phyloP scores from a whole-genome alignment of 2,888 invertebrate species.

The Volucella inanis region DNA sequence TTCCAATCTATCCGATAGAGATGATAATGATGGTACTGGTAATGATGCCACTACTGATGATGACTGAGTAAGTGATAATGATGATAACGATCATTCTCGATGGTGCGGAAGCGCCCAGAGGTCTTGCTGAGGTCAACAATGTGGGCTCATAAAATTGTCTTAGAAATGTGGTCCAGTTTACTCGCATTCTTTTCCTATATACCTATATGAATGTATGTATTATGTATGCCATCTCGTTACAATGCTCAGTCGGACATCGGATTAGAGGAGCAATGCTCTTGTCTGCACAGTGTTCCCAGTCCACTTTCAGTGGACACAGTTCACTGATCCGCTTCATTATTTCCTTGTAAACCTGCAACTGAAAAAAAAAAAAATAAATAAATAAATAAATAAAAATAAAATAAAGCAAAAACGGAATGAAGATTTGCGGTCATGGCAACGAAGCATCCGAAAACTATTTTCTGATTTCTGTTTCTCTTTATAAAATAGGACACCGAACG shows the following conservation, averaged over 20 bases:
- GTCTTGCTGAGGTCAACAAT: slow-evolving; percentile 74
- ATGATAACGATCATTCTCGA: slow-evolving; percentile 49
- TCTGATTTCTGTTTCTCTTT: slow-evolving; percentile 55
- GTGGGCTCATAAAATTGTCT: slow-evolving; percentile 73
- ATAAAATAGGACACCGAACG: slow-evolving; percentile 59
- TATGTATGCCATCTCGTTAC: slow-evolving; percentile 44
- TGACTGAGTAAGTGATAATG: slow-evolving; percentile 18
- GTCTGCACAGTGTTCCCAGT: slow-evolving; percentile 46
- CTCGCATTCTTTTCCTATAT: neutral
- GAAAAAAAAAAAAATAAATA: slow-evolving; percentile 65
- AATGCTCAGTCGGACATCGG: slow-evolving; percentile 22
- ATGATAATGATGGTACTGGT: slow-evolving; percentile 39
- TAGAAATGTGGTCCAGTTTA: slow-evolving; percentile 69
- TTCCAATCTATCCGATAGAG: slow-evolving; percentile 61
- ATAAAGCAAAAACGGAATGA: slow-evolving; percentile 13
- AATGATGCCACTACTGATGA: neutral
- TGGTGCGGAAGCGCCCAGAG: slow-evolving; percentile 66
- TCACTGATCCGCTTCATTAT: slow-evolving; percentile 74
- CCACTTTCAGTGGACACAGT: slow-evolving; percentile 71
- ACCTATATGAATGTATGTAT: neutral
- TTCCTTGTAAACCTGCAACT: slow-evolving; percentile 68
- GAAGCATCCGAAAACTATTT: slow-evolving; percentile 67
- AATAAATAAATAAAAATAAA: slow-evolving; percentile 43
- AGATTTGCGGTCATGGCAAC: slow-evolving; percentile 55
- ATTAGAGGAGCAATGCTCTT: slow-evolving; percentile 31